Base-by-base conservation (phyloP, 2,797 vertebrate species). In the Kryptopterus vitreolus region DNA sequence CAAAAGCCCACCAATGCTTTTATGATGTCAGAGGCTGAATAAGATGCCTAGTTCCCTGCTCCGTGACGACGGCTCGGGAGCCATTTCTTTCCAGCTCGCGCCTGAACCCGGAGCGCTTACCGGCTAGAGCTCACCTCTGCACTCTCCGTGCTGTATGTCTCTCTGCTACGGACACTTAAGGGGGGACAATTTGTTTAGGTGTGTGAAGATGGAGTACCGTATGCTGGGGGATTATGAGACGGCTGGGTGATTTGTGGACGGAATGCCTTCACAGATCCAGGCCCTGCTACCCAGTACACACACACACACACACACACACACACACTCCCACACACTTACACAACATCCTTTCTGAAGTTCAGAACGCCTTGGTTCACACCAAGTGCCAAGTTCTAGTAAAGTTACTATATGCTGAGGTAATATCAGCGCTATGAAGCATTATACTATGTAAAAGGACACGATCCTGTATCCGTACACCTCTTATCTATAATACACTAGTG, bases 151-250 rank as follows among this genome's bases (percentile, higher is more conserved):
- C 88, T 93, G 92, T 91, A 91, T 89, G 88, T 89, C 87, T 89
- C 84, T 85, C 78, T 86, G 76, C 82, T 4, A 86, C 76, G 84
- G 87, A 88, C 90, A 90, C 92, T 92, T 91, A 85, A 90, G 80
- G 79, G 87, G 90, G 88, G 89, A 90, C 89, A 88, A 87, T 91
- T 91, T 92, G 90, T 93, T 93, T 92, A 90, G 90, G 90, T 88
- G 88, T 89, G 89, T 90, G 88, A 92, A 91, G 92, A 92, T 92
- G 88, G 87, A 92, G 85, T 87, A 83, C 87, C 82, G 82, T 85
- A 10, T 82, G 77, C 86, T 84, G 83, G 84, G 87, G 91, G 90
- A 93, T 94, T 93, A 93, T 92, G 90, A 92, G 91, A 89, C 90
- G 18, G 88, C 83, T 43, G 77, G 63, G 59, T 93, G 92, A 93